Evolutionary conservation across 1,140 invertebrate genomes (phyloP), one percentile per base, ranked within the genome.

Genomic region (Hycleus phaleratus): DNA sequence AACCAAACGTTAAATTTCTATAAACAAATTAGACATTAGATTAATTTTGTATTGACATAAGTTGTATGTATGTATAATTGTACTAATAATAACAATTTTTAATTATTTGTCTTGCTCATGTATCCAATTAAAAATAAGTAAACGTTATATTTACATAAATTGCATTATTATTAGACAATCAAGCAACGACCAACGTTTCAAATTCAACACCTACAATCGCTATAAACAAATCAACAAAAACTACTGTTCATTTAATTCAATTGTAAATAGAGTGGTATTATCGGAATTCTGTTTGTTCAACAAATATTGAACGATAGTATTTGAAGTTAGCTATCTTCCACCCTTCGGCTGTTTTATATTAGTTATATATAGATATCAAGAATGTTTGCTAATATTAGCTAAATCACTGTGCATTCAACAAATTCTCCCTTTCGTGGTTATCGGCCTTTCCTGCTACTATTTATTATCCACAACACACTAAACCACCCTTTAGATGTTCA

Each of bases 21-120:
- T 48, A 50, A 49, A 58, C 7, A 32, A 32, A 32, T 51, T 58
- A 59, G 38, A 44, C 38, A 53, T 45, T 62, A 62, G 60, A 42
- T 53, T 62, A 55, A 62, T 50, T 62, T 32, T 49, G 40, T 60
- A 58, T 58, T 43, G 32, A 50, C 38, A 59, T 62, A 62, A 62
- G 60, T 62, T 62, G 60, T 62, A 62, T 62, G 62, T 59, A 62
- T 64, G 62, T 64, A 64, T 64, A 64, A 64, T 64, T 62, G 60
- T 65, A 65, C 63, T 65, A 65, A 65, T 65, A 49, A 59, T 62
- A 18, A 18, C 18, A 58, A 51, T 58, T 62, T 62, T 62, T 62
- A 59, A 52, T 59, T 59, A 59, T 56, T 64, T 61, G 52, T 64
- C 62, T 56, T 49, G 60, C 60, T 62, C 57, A 62, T 65, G 63